phyloP scores from a whole-genome alignment of 1,140 invertebrate species.

The Druon quercuslanigerum region DNA sequence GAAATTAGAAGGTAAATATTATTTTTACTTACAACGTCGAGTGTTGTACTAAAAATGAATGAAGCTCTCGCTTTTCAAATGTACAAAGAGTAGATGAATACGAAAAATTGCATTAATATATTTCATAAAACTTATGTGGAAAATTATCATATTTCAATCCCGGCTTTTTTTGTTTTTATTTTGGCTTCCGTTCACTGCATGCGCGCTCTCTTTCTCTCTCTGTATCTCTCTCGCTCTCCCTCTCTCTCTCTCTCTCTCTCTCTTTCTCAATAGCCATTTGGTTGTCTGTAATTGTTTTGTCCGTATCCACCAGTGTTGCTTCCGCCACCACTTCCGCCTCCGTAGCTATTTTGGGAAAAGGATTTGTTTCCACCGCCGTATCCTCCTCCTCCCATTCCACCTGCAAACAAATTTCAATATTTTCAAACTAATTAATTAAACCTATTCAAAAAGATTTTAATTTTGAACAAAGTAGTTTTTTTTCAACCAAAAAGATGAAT shows the following conservation, averaged over 20 bases:
- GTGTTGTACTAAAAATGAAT: neutral
- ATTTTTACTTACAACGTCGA: conserved; percentile 1
- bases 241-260: too few relatives aligned
- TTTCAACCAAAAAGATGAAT: too few relatives aligned
- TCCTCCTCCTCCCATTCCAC: conserved; percentile 52
- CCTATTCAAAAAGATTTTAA: too few relatives aligned
- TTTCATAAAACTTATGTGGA: neutral
- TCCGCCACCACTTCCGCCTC: conserved; percentile 52
- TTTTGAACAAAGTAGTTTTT: too few relatives aligned
- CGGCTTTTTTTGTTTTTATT: conserved; percentile 18
- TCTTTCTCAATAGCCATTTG: conserved; percentile 70
- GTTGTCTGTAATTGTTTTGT: conserved; percentile 68
- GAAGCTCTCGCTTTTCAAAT: neutral
- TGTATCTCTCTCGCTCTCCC: too few relatives aligned
- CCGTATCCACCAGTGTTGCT: conserved; percentile 57
- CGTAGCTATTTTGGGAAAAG: conserved; percentile 58
- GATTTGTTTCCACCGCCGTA: conserved; percentile 43
- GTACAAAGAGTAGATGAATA: conserved; percentile 14
- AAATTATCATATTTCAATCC: conserved; percentile 17
- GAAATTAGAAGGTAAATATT: neutral
- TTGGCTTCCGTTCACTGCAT: conserved; percentile 43
- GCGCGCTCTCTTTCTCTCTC: too few relatives aligned
- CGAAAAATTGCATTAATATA: neutral
- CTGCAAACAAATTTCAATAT: too few relatives aligned
- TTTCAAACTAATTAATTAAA: too few relatives aligned